Conservation (phyloP, 2,888 invertebrate genomes). For the Agrotis segetum region DNA sequence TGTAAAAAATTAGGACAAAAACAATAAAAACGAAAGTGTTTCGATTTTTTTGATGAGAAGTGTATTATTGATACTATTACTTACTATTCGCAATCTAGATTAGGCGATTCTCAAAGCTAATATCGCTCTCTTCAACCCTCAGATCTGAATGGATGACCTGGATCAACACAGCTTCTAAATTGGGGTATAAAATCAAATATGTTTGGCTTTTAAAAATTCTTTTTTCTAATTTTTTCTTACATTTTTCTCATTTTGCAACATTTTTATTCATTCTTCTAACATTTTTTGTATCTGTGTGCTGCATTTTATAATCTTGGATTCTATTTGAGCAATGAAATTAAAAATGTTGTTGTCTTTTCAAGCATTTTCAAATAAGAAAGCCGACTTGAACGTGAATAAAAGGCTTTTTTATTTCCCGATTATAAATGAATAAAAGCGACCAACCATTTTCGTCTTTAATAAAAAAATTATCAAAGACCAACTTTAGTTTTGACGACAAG, state of each 20-base stretch:
- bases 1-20: too few relatives aligned
- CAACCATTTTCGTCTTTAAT: too few relatives aligned
- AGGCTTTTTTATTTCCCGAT: too few relatives aligned
- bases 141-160: constrained; percentile 63
- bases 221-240: neutral
- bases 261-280: constrained; percentile 5
- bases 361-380: too few relatives aligned
- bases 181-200: constrained; percentile 50
- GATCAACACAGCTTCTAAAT: constrained; percentile 62
- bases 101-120: neutral
- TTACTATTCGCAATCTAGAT: neutral
- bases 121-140: constrained; percentile 30
- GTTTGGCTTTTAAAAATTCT: constrained; percentile 7
- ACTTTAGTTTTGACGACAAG: too few relatives aligned
- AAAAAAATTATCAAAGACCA: too few relatives aligned
- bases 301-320: neutral
- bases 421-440: too few relatives aligned
- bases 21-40: too few relatives aligned
- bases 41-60: too few relatives aligned
- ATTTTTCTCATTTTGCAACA: constrained; percentile 4
- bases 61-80: too few relatives aligned
- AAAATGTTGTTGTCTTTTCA: constrained; percentile 11
- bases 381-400: too few relatives aligned
- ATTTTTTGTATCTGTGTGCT: neutral
- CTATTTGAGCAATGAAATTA: neutral